phyloP scores from a whole-genome alignment of 2,797 vertebrate genomes.

The Xyrichtys novacula region DNA sequence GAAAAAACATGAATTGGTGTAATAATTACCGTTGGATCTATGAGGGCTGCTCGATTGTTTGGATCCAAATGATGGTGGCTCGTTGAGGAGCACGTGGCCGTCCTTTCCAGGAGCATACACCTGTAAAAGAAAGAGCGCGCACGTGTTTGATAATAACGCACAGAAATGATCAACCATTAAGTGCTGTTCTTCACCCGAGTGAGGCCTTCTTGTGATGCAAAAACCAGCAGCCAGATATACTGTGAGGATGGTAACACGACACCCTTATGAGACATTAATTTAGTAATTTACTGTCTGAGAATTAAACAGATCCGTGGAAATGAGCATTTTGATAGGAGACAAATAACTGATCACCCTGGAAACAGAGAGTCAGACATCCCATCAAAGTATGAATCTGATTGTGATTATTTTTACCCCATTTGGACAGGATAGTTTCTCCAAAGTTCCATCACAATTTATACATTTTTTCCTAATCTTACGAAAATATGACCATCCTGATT shows the following conservation, averaged over 20 bases:
- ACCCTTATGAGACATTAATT: neutral
- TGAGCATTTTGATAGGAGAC: no score
- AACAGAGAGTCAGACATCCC: neutral
- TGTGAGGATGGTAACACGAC: neutral
- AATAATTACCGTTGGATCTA: conserved; percentile 83
- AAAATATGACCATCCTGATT: neutral
- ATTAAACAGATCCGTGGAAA: neutral
- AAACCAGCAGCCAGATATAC: conserved; percentile 10
- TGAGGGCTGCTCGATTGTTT: conserved; percentile 84
- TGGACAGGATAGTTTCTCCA: neutral
- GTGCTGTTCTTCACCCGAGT: conserved; percentile 57
- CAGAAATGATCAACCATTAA: conserved; percentile 77
- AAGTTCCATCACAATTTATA: neutral
- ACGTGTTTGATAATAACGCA: conserved; percentile 55
- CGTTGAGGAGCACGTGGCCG: conserved; percentile 78
- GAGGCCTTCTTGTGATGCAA: neutral
- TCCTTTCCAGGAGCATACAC: conserved; percentile 89
- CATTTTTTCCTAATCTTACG: neutral
- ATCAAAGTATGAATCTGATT: neutral
- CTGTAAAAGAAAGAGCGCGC: conserved; percentile 79
- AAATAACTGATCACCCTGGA: neutral
- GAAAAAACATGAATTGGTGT: neutral
- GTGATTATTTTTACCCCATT: neutral
- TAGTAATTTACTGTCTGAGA: neutral
- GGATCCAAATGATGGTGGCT: conserved; percentile 73